phyloP scores from a whole-genome alignment of 2,888 invertebrate species.

The Drosophila histrio region DNA sequence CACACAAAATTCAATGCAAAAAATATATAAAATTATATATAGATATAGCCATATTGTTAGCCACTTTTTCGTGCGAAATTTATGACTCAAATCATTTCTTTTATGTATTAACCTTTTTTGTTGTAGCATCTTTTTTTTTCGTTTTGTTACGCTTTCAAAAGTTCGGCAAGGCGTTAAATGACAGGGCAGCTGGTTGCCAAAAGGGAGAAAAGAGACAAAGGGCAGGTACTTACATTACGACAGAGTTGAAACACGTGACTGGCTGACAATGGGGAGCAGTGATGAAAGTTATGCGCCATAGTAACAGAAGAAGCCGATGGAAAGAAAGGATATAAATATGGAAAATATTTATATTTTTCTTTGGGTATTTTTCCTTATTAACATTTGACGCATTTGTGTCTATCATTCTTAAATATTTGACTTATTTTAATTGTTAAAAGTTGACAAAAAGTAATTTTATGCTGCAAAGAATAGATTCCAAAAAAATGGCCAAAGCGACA shows the following conservation, averaged over 20 bases:
- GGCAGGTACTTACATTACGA: conserved; percentile 60
- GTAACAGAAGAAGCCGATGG: conserved; percentile 3
- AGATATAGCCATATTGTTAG: conserved; percentile 31
- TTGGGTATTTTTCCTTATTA: too few relatives aligned
- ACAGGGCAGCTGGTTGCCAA: conserved; percentile 34
- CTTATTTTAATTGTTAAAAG: too few relatives aligned
- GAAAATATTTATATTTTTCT: too few relatives aligned
- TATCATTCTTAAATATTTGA: too few relatives aligned
- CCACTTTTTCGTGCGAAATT: conserved; percentile 12
- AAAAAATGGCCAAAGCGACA: too few relatives aligned
- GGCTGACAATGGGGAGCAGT: conserved; percentile 26
- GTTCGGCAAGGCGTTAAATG: conserved; percentile 41
- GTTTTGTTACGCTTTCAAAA: conserved; percentile 1
- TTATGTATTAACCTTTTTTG: conserved; percentile 22
- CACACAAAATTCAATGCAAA: conserved; percentile 23
- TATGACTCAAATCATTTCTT: conserved; percentile 41
- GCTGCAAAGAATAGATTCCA: too few relatives aligned
- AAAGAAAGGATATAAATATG: too few relatives aligned
- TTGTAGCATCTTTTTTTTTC: conserved; percentile 4
- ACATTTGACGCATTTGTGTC: too few relatives aligned
- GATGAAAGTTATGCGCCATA: too few relatives aligned
- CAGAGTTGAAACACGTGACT: conserved; percentile 71
- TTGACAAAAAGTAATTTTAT: too few relatives aligned
- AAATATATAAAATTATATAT: conserved; percentile 35
- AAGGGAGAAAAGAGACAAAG: conserved; percentile 25